Percentiles rank a stretch among this genome's conserved stretches.
Evolutionary conservation across 2,797 vertebrate species (phyloP).

Genomic region (Coranthus polyacanthus): DNA sequence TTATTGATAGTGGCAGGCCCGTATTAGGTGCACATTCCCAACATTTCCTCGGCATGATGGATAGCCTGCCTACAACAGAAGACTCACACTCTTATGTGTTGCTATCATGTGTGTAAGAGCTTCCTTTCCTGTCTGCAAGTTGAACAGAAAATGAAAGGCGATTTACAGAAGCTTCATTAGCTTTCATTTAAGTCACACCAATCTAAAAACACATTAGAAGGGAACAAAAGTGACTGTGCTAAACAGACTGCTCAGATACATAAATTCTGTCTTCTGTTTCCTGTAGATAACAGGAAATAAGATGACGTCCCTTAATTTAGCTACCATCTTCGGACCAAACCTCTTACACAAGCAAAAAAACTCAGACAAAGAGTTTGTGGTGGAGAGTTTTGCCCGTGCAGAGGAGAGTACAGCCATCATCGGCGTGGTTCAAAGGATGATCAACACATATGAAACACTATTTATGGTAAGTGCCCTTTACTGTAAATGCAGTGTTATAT

Average conservation of each 20-base stretch:
- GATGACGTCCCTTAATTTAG: conserved; percentile 97
- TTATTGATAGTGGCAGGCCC: conserved; percentile 48
- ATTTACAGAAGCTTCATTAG: not conserved
- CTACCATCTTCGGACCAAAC: conserved; percentile 98
- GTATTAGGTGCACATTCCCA: conserved; percentile 51
- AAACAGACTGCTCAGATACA: not conserved
- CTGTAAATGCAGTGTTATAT: not conserved
- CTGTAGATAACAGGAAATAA: conserved; percentile 95
- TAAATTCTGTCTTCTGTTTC: conserved; percentile 11
- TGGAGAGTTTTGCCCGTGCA: conserved; percentile 94
- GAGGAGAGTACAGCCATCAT: conserved; percentile 96
- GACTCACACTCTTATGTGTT: conserved; percentile 16
- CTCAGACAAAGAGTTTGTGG: conserved; percentile 95
- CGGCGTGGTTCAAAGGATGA: conserved; percentile 93
- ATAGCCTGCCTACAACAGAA: conserved; percentile 3
- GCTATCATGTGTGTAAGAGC: not conserved
- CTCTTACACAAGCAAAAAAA: conserved; percentile 96
- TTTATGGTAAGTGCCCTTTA: conserved; percentile 89
- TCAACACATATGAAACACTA: conserved; percentile 88
- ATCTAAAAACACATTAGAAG: not conserved
- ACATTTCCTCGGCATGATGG: conserved; percentile 23
- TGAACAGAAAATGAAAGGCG: conserved; percentile 10
- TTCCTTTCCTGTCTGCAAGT: conserved; percentile 13
- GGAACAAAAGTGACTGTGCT: not conserved
- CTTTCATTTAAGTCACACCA: conserved; percentile 18